These are phyloP conservation scores for Himalopsyche tibetana DNA, from an alignment of 2,888 invertebrate species.

Conservation along the genomic window DNA sequence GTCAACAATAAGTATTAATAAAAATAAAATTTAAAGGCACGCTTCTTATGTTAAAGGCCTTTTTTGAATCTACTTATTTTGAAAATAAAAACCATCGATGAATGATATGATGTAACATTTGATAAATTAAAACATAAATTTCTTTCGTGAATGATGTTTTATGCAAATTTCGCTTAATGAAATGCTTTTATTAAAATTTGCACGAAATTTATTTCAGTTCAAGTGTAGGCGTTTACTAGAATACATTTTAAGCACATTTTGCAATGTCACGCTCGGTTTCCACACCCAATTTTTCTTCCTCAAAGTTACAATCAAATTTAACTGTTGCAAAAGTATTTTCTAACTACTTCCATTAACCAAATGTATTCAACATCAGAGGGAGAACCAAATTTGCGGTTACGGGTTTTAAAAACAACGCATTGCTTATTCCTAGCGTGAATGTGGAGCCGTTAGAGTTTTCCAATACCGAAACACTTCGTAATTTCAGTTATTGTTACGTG, in stretches of 20 bases:
- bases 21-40: too few species aligned
- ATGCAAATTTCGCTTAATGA: not conserved
- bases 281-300: slow-evolving; percentile 26
- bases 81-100: too few species aligned
- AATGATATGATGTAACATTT: too few species aligned
- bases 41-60: too few species aligned
- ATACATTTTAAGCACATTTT: slow-evolving; percentile 1
- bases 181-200: slow-evolving; percentile 9
- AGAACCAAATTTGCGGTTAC: not conserved
- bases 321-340: slow-evolving; percentile 29
- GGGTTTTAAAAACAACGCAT: slow-evolving; percentile 18
- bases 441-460: not conserved
- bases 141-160: not conserved
- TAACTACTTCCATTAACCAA: slow-evolving; percentile 22
- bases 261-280: slow-evolving; percentile 19
- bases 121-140: slow-evolving; percentile 8
- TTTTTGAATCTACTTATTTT: too few species aligned
- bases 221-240: slow-evolving; percentile 11
- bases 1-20: too few species aligned
- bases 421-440: not conserved
- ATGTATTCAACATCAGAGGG: slow-evolving; percentile 3
- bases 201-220: not conserved
- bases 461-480: not conserved
- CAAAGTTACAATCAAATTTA: slow-evolving; percentile 28
- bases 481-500: not conserved